These are phyloP conservation scores for Cataglyphis altisquamis DNA, from an alignment of 2,888 invertebrate genomes.

Conservation along the genomic window DNA sequence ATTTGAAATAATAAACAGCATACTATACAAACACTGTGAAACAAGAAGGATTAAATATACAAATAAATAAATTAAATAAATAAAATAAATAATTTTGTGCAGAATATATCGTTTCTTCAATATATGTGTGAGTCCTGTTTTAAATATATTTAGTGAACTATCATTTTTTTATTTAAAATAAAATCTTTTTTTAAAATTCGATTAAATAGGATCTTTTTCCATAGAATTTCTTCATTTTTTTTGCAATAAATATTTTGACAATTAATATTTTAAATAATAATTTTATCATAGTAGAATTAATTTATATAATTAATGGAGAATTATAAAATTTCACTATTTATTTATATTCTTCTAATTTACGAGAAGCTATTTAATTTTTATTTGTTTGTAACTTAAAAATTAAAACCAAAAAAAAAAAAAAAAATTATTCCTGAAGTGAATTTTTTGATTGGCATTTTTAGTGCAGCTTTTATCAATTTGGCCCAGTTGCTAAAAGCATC, in stretches of 20 bases:
- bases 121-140: not conserved
- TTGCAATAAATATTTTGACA: not conserved
- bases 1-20: not conserved
- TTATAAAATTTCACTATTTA: not conserved
- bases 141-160: not conserved
- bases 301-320: not conserved
- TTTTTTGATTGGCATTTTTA: slow-evolving; percentile 15
- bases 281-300: not conserved
- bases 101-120: not conserved
- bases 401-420: no score
- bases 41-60: not conserved
- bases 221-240: not conserved
- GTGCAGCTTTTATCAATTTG: slow-evolving; percentile 1
- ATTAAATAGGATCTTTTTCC: not conserved
- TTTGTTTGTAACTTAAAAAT: not conserved
- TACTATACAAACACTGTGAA: not conserved
- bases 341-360: not conserved
- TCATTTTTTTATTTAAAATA: not conserved
- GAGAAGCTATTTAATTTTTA: not conserved
- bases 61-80: not conserved
- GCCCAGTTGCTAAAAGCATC: slow-evolving; percentile 54
- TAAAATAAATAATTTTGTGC: no score
- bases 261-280: not conserved
- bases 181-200: not conserved
- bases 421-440: not conserved